phyloP scores from a whole-genome alignment of 2,113 vertebrate species.

The Mystacornis crossleyi region DNA sequence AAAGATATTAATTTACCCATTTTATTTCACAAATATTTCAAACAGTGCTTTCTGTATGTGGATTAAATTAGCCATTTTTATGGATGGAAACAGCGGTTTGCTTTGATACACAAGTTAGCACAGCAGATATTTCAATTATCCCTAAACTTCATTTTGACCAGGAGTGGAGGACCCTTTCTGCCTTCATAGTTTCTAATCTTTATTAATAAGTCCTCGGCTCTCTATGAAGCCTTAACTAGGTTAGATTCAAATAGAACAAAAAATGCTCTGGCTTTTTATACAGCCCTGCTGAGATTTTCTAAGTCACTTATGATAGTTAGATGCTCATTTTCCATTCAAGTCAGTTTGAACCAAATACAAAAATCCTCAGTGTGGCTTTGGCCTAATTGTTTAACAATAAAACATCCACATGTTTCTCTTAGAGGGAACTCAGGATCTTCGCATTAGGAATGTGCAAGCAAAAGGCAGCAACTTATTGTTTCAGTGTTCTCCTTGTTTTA shows the following conservation, averaged over 20 bases:
- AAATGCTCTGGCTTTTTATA: neutral
- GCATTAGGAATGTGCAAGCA: neutral
- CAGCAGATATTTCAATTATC: neutral
- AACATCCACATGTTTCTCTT: neutral
- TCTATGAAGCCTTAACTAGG: neutral
- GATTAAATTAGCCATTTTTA: neutral
- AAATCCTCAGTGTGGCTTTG: slow-evolving; percentile 1
- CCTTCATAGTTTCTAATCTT: neutral
- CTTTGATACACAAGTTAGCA: neutral
- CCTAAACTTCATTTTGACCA: neutral
- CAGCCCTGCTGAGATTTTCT: neutral
- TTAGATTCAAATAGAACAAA: neutral
- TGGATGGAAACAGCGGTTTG: neutral
- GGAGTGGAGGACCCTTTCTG: neutral
- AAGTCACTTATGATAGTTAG: neutral
- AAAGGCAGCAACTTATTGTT: neutral
- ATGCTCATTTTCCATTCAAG: neutral
- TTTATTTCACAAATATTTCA: neutral
- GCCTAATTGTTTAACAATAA: neutral
- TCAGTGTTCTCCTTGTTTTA: neutral
- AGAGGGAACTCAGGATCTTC: neutral
- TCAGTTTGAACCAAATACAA: neutral
- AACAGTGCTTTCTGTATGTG: neutral
- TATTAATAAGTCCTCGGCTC: neutral
- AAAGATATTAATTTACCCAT: neutral